Conservation (phyloP, 2,888 invertebrate species). For the Andricus curvator region DNA sequence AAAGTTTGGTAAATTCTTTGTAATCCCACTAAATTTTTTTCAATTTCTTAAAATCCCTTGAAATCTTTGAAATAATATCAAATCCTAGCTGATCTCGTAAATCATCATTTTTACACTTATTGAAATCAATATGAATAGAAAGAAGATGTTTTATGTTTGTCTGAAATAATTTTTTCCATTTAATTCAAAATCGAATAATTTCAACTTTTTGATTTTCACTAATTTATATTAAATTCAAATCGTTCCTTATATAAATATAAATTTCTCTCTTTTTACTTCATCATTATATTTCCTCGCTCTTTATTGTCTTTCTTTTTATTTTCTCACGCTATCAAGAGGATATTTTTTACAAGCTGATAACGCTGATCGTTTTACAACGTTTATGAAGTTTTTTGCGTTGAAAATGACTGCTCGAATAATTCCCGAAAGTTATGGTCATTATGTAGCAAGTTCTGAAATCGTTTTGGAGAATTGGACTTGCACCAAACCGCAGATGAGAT, state of each 20-base stretch:
- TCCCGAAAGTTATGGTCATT: background rate
- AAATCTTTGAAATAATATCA: too few relatives aligned
- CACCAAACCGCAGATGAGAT: slow-evolving; percentile 9
- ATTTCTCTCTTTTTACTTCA: background rate
- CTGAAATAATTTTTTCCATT: too few relatives aligned
- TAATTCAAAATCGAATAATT: too few relatives aligned
- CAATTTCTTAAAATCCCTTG: too few relatives aligned
- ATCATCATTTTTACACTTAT: too few relatives aligned
- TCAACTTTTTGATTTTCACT: too few relatives aligned
- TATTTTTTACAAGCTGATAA: slow-evolving; percentile 6
- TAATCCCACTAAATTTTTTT: too few relatives aligned
- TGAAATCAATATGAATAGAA: too few relatives aligned
- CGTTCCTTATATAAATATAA: background rate
- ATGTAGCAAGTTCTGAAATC: slow-evolving; percentile 17
- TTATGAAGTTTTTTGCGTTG: background rate
- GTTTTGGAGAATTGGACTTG: slow-evolving; percentile 8
- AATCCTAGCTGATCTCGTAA: too few relatives aligned
- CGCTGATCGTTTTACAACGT: background rate
- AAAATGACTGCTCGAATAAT: background rate
- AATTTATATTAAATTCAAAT: too few relatives aligned
- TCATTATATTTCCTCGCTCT: background rate
- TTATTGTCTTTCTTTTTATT: background rate
- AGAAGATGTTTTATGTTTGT: too few relatives aligned
- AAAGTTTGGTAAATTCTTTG: too few relatives aligned
- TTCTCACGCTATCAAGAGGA: background rate